These are phyloP conservation scores for Philypnodon macrostomus DNA, from an alignment of 2,797 vertebrate species.

Conservation along the genomic window DNA sequence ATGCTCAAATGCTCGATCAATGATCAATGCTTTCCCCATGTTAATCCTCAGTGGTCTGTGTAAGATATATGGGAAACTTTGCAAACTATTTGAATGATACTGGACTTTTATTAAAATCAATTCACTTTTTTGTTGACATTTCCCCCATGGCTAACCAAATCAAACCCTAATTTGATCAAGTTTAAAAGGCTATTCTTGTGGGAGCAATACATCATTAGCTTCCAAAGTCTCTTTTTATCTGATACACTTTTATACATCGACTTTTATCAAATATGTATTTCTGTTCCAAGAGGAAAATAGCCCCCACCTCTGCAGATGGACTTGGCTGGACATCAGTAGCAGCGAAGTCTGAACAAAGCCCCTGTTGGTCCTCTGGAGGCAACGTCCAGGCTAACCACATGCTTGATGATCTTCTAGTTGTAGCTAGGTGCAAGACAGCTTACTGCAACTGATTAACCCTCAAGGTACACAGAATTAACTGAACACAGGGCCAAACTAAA, in stretches of 20 bases:
- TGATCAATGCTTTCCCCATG: too few relatives aligned
- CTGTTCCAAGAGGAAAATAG: constrained; percentile 26
- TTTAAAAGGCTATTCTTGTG: background rate
- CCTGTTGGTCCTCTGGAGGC: constrained; percentile 2
- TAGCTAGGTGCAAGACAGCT: background rate
- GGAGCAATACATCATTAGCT: background rate
- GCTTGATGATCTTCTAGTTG: constrained; percentile 1
- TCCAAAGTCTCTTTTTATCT: background rate
- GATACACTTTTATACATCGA: background rate
- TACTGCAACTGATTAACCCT: constrained; percentile 11
- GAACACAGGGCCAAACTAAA: too few relatives aligned
- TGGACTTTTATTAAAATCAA: background rate
- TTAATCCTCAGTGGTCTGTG: too few relatives aligned
- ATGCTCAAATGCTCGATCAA: too few relatives aligned
- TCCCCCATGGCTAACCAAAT: background rate
- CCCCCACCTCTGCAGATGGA: constrained; percentile 19
- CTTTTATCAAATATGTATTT: constrained; percentile 17
- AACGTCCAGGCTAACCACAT: constrained; percentile 1
- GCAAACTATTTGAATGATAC: background rate
- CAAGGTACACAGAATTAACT: constrained; percentile 15
- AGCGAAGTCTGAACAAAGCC: constrained; percentile 7
- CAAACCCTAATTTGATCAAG: background rate
- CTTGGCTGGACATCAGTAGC: constrained; percentile 13
- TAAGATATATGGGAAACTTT: background rate
- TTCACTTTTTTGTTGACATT: background rate